phyloP scores from a whole-genome alignment of 2,888 invertebrate species.

The Lepidochitona cinerea region DNA sequence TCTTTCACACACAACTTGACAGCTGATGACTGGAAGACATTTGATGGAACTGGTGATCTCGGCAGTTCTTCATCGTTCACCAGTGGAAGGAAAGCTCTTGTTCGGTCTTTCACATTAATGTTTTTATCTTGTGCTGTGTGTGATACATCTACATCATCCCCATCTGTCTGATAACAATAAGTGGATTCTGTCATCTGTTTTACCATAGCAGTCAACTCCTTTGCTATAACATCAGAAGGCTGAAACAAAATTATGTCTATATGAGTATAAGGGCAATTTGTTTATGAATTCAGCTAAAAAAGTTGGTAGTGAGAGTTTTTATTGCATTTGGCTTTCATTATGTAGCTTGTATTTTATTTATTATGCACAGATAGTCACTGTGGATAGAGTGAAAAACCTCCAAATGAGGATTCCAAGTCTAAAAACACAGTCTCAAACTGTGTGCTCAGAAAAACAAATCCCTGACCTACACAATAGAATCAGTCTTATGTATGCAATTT shows the following conservation, averaged over 20 bases:
- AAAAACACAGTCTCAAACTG: too few species aligned
- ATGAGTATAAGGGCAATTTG: too few species aligned
- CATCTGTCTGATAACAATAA: background rate
- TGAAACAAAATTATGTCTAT: conserved; percentile 23
- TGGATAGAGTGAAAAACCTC: too few species aligned
- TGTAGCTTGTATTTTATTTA: too few species aligned
- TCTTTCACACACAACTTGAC: conserved; percentile 48
- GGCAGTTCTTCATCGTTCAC: conserved; percentile 20
- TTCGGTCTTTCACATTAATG: background rate
- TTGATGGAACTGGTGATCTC: conserved; percentile 32
- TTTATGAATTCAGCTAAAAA: too few species aligned
- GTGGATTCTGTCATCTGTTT: conserved; percentile 34
- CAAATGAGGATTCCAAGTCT: too few species aligned
- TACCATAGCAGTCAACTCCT: conserved; percentile 42
- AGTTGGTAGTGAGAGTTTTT: too few species aligned
- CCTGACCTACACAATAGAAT: too few species aligned
- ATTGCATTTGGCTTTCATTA: too few species aligned
- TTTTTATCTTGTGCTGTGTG: background rate
- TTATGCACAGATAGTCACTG: too few species aligned
- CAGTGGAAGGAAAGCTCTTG: background rate
- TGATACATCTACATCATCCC: background rate
- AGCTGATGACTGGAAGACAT: conserved; percentile 52
- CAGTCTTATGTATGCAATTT: too few species aligned
- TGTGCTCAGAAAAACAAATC: too few species aligned
- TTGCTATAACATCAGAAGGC: conserved; percentile 47